phyloP scores from a whole-genome alignment of 2,113 vertebrate species.

The Heterochromis multidens region DNA sequence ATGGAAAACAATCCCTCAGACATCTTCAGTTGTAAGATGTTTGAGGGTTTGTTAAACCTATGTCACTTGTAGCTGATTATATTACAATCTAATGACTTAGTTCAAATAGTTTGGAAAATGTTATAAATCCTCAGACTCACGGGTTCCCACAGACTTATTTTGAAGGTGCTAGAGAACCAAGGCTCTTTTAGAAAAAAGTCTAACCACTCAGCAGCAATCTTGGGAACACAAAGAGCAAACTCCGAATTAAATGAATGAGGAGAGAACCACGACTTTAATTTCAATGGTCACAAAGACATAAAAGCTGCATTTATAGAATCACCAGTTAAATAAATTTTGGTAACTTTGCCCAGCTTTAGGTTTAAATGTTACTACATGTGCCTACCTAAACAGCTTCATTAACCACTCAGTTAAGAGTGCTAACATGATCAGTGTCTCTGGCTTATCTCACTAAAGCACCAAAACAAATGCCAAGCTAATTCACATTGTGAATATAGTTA shows the following conservation, averaged over 20 bases:
- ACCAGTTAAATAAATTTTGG: no score
- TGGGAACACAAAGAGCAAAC: neutral
- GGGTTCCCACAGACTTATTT: neutral
- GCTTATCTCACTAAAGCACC: no score
- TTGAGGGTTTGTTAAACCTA: neutral
- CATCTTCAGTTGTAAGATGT: accelerated
- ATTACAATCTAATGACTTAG: neutral
- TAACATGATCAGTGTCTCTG: no score
- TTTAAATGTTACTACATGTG: no score
- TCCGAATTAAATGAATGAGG: neutral
- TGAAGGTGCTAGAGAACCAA: neutral
- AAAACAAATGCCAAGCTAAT: accelerated
- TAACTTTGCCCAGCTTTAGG: no score
- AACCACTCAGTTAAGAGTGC: no score
- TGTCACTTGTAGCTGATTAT: neutral
- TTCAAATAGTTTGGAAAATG: neutral
- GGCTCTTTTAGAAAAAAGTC: neutral
- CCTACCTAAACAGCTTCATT: no score
- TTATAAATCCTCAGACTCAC: neutral
- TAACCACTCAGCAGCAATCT: neutral
- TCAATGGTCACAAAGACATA: neutral
- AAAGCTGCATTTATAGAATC: neutral
- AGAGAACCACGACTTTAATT: neutral
- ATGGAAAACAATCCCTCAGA: neutral
- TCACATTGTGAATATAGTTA: neutral